Evolutionary conservation across 1,140 invertebrate species (phyloP).

Genomic region (Aporrectodea caliginosa): DNA sequence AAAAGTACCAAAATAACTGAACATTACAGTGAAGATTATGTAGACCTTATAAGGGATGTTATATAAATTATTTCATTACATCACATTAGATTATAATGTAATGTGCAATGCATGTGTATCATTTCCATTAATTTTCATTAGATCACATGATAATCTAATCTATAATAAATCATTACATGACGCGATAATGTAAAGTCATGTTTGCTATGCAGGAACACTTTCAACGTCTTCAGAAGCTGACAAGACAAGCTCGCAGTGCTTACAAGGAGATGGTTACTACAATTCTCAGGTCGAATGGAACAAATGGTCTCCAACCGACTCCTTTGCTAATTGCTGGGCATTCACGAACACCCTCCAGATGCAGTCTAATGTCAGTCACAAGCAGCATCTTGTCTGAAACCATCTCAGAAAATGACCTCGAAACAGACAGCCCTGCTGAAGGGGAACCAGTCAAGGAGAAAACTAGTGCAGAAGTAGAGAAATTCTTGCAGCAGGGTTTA

Average conservation of each 20-base stretch:
- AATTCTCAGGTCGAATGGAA: constrained; percentile 39
- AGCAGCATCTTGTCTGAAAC: constrained; percentile 53
- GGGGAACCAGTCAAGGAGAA: no score
- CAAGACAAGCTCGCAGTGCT: constrained; percentile 44
- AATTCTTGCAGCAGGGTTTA: not conserved
- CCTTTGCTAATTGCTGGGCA: constrained; percentile 45
- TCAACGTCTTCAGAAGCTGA: constrained; percentile 48
- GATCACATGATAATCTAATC: no score
- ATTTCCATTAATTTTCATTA: no score
- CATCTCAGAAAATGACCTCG: constrained; percentile 46
- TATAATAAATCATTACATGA: no score
- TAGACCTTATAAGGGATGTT: no score
- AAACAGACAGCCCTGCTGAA: no score
- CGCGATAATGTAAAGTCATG: no score
- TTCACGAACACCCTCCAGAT: constrained; percentile 51
- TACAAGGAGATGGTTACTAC: constrained; percentile 50
- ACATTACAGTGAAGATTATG: no score
- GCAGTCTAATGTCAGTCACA: constrained; percentile 51
- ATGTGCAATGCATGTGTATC: no score
- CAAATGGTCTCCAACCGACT: not conserved
- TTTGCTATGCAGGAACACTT: constrained; percentile 53
- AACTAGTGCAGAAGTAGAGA: not conserved
- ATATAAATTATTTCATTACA: no score
- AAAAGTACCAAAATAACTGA: no score
- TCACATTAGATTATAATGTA: no score